A percentile compares a stretch with the other conserved stretches of the same genome.
Evolutionary conservation across 2,113 vertebrate species (phyloP).

Genomic region (Antigone vipio): DNA sequence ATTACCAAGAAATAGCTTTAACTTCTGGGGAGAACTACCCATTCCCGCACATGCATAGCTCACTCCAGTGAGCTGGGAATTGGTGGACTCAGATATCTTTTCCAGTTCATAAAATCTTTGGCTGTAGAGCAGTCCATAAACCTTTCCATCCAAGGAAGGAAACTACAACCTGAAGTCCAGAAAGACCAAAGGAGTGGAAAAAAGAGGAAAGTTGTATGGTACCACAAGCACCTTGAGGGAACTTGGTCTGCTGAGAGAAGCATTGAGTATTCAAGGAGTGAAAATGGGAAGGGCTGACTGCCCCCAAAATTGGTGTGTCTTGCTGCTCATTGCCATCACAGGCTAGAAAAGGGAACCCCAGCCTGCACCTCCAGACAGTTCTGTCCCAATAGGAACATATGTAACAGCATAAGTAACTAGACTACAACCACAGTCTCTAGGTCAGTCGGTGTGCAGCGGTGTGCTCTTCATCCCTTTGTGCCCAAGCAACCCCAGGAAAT

Average conservation of each 20-base stretch:
- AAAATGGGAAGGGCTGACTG: neutral
- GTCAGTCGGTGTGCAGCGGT: neutral
- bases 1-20: neutral
- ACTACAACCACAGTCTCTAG: neutral
- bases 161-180: neutral
- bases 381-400: accelerated
- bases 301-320: neutral
- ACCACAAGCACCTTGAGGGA: neutral
- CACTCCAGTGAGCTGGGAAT: neutral
- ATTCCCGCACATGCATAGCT: neutral
- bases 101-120: neutral
- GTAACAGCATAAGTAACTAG: neutral
- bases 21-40: neutral
- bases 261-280: neutral
- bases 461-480: neutral
- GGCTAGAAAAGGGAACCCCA: neutral
- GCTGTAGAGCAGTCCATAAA: neutral
- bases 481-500: neutral
- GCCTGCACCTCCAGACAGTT: neutral
- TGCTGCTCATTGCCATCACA: neutral
- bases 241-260: neutral
- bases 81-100: neutral
- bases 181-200: neutral
- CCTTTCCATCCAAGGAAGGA: neutral
- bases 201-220: neutral